Conservation (phyloP, 64 coral and sea anemone genomes). For the Actinia tenebrosa region DNA sequence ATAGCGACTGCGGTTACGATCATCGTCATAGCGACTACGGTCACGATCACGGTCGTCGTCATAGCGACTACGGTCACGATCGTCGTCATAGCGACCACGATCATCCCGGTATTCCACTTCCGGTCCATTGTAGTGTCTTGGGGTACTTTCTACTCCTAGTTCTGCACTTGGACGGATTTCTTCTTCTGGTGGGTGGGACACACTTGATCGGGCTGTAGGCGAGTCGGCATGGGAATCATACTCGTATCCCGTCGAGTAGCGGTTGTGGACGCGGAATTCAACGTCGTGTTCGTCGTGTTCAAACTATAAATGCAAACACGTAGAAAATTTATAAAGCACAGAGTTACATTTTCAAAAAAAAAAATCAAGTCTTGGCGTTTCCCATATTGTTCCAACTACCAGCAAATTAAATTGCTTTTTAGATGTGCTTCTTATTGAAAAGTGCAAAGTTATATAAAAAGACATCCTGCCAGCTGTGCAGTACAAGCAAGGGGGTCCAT, state of each 20-base stretch:
- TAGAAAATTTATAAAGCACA: no score
- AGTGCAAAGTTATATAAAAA: no score
- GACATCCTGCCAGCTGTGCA: no score
- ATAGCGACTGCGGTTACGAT: slow-evolving; percentile 23
- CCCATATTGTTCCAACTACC: no score
- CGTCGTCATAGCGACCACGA: slow-evolving; percentile 32
- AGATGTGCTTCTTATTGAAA: no score
- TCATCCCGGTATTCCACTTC: slow-evolving; percentile 38
- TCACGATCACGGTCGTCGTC: slow-evolving; percentile 35
- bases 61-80: slow-evolving; percentile 17
- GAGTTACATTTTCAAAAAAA: no score
- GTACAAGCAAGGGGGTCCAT: no score
- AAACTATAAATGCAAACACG: slow-evolving; percentile 27
- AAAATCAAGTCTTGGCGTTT: no score
- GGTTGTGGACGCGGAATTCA: slow-evolving; percentile 64
- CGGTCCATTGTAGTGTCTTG: slow-evolving; percentile 50
- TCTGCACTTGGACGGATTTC: slow-evolving; percentile 37
- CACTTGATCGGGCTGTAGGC: slow-evolving; percentile 72
- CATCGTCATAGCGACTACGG: slow-evolving; percentile 26
- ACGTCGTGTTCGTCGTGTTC: slow-evolving; percentile 65
- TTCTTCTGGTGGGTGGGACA: slow-evolving; percentile 71
- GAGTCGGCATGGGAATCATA: slow-evolving; percentile 74
- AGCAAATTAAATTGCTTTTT: no score
- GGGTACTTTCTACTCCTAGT: slow-evolving; percentile 16
- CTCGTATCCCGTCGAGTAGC: slow-evolving; percentile 68